Base-by-base conservation (phyloP, 2,113 vertebrate species). In the Genyomyrus donnyi region DNA sequence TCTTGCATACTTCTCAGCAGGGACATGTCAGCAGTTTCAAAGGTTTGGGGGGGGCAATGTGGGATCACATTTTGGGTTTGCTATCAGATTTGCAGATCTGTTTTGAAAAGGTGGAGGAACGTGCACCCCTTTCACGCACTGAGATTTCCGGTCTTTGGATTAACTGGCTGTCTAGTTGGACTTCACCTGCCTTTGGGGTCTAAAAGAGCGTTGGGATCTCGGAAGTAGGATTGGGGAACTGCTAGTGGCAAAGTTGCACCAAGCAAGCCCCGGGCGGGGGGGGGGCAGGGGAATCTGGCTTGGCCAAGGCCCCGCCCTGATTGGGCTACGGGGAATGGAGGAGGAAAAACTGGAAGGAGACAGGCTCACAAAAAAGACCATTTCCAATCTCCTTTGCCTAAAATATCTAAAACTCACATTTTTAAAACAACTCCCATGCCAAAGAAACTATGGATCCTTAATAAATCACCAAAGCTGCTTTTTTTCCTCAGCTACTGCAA, bases 301-400 rank as follows among this genome's bases (percentile, higher is more conserved):
- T 4, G 83, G 24, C 45, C 24, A 45, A 50, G 84, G 15, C 88
- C 45, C n/a, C 80, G 21, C 45, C 45, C 83, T 85, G 19, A 45
- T 56, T 77, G 45, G 74, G 91, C 89, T 48, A 85, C 39, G 0
- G 46, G 46, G 17, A 49, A 49, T 21, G n/a, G 49, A 87, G 21
- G 88, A 92, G 89, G 90, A n/a, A 90, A 91, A 92, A 91, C 84
- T 93, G 92, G 89, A 93, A 90, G 91, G 80, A 90, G 92, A 93
- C 90, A 85, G 90, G 21, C 83, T 27, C 85, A 39, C 88, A 92
- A 92, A 91, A 88, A 84, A 89, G 91, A 35, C 9, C 52, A 80
- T 95, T 95, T 95, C 95, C 95, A 96, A 93, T 93, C 90, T 35
- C n/a, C 90, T 66, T 91, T 95, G 94, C 95, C 95, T 96, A 95